Percentiles rank a stretch among this genome's conserved stretches.
Evolutionary conservation across 2,113 vertebrate genomes (phyloP).

Genomic region (Microtus ochrogaster): DNA sequence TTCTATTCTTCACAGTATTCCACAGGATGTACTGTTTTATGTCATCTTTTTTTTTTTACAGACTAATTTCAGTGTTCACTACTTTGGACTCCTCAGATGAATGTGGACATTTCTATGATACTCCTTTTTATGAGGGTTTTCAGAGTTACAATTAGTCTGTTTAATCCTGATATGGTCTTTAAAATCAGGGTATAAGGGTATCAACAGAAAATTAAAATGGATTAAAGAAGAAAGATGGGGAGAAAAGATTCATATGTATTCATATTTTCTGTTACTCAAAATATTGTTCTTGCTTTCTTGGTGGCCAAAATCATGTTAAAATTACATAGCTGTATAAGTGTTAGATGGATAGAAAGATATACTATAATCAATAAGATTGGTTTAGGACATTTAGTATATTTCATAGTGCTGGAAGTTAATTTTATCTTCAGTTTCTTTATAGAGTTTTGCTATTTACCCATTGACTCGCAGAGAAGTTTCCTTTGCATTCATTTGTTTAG

Average conservation of each 20-base stretch:
- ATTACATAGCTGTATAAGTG: neutral
- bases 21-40: neutral
- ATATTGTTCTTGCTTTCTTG: neutral
- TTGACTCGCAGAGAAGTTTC: neutral
- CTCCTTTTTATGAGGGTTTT: neutral
- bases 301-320: neutral
- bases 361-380: neutral
- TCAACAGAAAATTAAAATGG: neutral
- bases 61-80: neutral
- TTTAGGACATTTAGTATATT: neutral
- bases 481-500: neutral
- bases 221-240: too few relatives aligned
- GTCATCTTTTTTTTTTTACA: neutral
- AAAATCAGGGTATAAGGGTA: neutral
- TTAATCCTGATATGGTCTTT: neutral
- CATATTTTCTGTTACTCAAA: neutral
- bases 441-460: neutral
- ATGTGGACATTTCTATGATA: neutral
- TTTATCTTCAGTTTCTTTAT: neutral
- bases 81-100: neutral
- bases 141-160: neutral
- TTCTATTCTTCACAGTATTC: neutral
- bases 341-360: neutral
- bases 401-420: neutral
- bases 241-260: neutral